phyloP scores from a whole-genome alignment of 2,888 invertebrate species.

The Tillus elongatus region DNA sequence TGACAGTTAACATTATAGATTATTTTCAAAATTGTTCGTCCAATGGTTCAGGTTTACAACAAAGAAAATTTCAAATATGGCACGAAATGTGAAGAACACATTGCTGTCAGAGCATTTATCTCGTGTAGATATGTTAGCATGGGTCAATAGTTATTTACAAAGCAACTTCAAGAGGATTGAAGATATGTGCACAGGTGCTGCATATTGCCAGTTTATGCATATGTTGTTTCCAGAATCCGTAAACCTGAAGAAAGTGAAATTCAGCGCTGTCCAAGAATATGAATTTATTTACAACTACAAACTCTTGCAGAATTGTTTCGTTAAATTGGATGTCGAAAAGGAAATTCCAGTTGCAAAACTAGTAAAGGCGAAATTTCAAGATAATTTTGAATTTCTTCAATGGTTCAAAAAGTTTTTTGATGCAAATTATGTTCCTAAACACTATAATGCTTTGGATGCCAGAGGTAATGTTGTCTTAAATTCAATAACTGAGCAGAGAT shows the following conservation, averaged over 20 bases:
- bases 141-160: slow-evolving; percentile 96
- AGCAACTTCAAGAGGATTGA: slow-evolving; percentile 93
- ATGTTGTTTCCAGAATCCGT: slow-evolving; percentile 89
- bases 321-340: slow-evolving; percentile 97
- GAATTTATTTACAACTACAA: slow-evolving; percentile 99
- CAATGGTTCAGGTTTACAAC: no score
- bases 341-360: slow-evolving; percentile 37
- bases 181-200: slow-evolving; percentile 95
- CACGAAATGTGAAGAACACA: slow-evolving; percentile 96
- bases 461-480: not conserved
- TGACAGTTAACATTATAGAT: no score
- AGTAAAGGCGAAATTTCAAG: slow-evolving; percentile 1
- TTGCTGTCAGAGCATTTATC: slow-evolving; percentile 95
- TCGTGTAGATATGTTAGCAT: slow-evolving; percentile 95
- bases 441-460: not conserved
- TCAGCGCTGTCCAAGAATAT: slow-evolving; percentile 95
- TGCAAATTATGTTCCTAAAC: not conserved
- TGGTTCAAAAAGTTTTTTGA: slow-evolving; percentile 2
- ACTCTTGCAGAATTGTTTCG: slow-evolving; percentile 91
- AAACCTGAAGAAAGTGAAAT: slow-evolving; percentile 91
- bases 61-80: no score
- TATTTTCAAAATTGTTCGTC: no score
- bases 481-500: no score
- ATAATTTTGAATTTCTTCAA: slow-evolving; percentile 1
- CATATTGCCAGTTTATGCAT: slow-evolving; percentile 99